Percentiles rank a stretch among this genome's conserved stretches.
Evolutionary conservation across 2,888 invertebrate species (phyloP).

Genomic region (Minunthozetes semirufus): DNA sequence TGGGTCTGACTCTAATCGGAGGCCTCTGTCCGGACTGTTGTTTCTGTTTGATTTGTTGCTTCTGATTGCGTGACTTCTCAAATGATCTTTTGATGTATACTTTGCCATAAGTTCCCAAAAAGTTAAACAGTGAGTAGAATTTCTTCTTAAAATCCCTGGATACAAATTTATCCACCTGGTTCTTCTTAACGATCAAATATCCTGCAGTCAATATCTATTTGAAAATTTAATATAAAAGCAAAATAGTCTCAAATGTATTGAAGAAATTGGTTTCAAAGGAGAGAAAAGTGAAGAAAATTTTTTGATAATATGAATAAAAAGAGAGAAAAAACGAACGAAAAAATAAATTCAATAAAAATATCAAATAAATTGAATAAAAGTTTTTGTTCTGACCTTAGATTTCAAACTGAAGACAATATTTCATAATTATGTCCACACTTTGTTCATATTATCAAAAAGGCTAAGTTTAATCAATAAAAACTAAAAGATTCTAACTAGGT

Average conservation of each 20-base stretch:
- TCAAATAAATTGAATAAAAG: background rate
- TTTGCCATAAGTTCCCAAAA: slow-evolving; percentile 11
- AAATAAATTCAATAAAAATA: background rate
- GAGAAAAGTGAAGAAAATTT: background rate
- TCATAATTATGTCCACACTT: background rate
- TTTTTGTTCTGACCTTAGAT: background rate
- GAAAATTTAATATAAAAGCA: background rate
- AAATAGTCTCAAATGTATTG: too few species aligned
- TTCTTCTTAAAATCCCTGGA: slow-evolving; percentile 20
- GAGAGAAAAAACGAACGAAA: background rate
- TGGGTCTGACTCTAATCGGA: slow-evolving; percentile 1
- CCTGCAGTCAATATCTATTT: slow-evolving; percentile 14
- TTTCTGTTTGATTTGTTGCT: background rate
- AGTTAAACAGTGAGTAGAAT: slow-evolving; percentile 9
- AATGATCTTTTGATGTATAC: background rate
- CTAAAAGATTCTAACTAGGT: too few species aligned
- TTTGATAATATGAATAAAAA: slow-evolving; percentile 21
- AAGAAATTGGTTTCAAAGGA: too few species aligned
- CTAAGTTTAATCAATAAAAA: too few species aligned
- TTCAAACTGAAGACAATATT: background rate
- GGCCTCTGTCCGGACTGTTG: background rate
- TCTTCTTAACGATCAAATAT: slow-evolving; percentile 16
- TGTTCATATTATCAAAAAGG: background rate
- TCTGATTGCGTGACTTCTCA: background rate
- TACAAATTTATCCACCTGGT: slow-evolving; percentile 11